Evolutionary conservation across 2,888 invertebrate species (phyloP), one percentile per base, ranked within the genome.

Genomic region (Yponomeuta evonymella): DNA sequence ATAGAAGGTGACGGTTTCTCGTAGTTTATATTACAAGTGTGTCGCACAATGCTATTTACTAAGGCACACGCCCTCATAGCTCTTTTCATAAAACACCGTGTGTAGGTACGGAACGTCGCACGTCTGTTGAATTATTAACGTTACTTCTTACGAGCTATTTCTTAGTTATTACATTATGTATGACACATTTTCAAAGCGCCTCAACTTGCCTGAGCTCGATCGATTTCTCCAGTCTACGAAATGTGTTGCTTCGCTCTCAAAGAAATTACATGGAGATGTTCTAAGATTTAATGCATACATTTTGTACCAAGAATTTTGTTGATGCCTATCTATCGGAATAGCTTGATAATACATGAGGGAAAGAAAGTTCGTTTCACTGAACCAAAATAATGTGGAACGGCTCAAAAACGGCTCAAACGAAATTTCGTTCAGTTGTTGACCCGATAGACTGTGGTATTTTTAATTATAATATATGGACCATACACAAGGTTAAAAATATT

Each of bases 61-160:
- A 15, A 58, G 51, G 51, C 15, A 58, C 51, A 58, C 15, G 51
- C 12, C 51, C 51, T 12, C 3, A 58, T 58, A 43, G 43, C 43
- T 43, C 43, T 43, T 43, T 43, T 43, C 43, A 43, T 43, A 43
- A 43, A 43, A 43, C 43, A 43, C 43, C 43, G 43, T 43, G 43
- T 43, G 43, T 43, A 43, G 9, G 43, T 43, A 43, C 3, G 43
- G 43, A 43, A 43, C 43, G 43, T 58, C 51, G 51, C 51, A 58
- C 51, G 51, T 58, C 64, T 64, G 30, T 51, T 69, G 69, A 69
- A 69, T 69, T 69, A 58, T 69, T 69, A 58, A 69, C 58, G 69
- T 33, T 64, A 64, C 64, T 70, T 72, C 65, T 29, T 69, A 68
- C 51, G 51, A 72, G 70, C 69, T 70, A 70, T 63, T 70, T 71